A percentile compares a stretch with the other conserved stretches of the same genome.
phyloP scores from a whole-genome alignment of 1,140 invertebrate species.

The Gyrodactylus bullatarudis region DNA sequence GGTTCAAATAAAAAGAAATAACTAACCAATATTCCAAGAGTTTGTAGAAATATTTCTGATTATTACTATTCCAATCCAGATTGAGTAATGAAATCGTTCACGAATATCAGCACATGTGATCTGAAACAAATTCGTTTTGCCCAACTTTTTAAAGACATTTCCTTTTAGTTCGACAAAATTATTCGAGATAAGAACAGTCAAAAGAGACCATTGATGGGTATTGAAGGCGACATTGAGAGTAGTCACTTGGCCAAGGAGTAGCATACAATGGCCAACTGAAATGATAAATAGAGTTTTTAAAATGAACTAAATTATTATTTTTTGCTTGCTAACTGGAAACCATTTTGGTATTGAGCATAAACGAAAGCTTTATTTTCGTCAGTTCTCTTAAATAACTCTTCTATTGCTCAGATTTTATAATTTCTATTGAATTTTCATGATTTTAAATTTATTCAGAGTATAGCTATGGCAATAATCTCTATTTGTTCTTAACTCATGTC shows the following conservation, averaged over 20 bases:
- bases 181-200: conserved; percentile 97
- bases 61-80: conserved; percentile 59
- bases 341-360: no score
- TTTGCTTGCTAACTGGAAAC: no score
- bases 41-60: conserved; percentile 97
- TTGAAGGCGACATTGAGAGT: conserved; percentile 94
- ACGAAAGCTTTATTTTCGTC: no score
- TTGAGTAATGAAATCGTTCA: conserved; percentile 57
- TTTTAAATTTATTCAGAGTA: no score
- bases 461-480: no score
- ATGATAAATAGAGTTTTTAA: conserved; percentile 3
- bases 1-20: no score
- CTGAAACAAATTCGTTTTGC: conserved; percentile 73
- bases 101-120: conserved; percentile 47
- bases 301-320: no score
- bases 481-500: no score
- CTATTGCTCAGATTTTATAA: no score
- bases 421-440: no score
- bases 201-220: conserved; percentile 74
- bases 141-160: conserved; percentile 93
- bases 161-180: conserved; percentile 99
- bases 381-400: no score
- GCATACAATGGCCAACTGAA: conserved; percentile 47
- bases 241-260: conserved; percentile 57
- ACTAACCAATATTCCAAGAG: conserved; percentile 42